Evolutionary conservation across 2,888 invertebrate genomes (phyloP).

Genomic region (Strigamia maritima): DNA sequence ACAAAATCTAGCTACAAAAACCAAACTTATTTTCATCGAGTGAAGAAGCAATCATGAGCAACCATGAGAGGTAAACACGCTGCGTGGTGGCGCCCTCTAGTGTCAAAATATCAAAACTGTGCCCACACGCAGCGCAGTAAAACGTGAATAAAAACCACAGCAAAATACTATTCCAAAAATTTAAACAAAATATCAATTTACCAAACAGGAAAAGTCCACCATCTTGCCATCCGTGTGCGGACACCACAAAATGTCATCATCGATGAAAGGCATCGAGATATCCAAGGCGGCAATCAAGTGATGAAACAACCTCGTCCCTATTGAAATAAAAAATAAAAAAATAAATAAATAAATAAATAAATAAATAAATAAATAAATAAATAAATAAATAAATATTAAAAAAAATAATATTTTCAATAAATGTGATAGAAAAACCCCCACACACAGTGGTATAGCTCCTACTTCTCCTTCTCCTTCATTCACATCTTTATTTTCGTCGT

Average conservation of each 20-base stretch:
- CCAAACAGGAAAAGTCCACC: constrained; percentile 87
- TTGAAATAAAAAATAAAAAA: background rate
- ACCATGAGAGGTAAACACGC: background rate
- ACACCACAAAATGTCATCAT: constrained; percentile 91
- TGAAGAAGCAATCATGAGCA: background rate
- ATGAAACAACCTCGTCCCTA: background rate
- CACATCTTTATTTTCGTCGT: background rate
- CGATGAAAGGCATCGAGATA: constrained; percentile 86
- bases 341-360: too few species aligned
- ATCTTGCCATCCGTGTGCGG: constrained; percentile 92
- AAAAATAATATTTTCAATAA: background rate
- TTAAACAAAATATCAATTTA: constrained; percentile 50
- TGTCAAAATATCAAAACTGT: background rate
- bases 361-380: too few species aligned
- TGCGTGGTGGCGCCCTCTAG: background rate
- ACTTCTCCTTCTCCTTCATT: background rate
- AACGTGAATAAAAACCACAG: background rate
- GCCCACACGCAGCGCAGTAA: background rate
- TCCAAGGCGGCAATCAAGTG: constrained; percentile 6
- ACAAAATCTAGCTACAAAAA: background rate
- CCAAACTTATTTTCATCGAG: background rate
- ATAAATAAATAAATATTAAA: background rate
- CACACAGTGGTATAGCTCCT: background rate
- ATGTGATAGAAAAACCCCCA: background rate
- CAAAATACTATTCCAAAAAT: too few species aligned